Percentiles rank a stretch among this genome's conserved stretches.
These are phyloP conservation scores for Propithecus deckenii DNA, from an alignment of 2,797 vertebrate species.

Conservation along the genomic window DNA sequence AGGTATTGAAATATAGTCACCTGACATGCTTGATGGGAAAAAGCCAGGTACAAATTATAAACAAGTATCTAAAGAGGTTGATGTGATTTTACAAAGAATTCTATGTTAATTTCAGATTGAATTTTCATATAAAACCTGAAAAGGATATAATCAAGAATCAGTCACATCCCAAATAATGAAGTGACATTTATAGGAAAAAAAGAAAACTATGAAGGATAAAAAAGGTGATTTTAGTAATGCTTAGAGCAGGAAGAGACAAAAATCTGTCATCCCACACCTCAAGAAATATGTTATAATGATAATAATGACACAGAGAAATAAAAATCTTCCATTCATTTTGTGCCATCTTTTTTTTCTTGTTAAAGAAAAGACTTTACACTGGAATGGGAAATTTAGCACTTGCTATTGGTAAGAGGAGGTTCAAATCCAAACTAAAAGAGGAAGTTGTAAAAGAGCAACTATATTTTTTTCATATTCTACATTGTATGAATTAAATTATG, in stretches of 20 bases:
- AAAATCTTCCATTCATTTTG: background rate
- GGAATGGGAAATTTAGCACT: slow-evolving; percentile 5
- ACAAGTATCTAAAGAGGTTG: background rate
- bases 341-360: background rate
- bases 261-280: background rate
- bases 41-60: slow-evolving; percentile 10
- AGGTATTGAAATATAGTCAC: background rate
- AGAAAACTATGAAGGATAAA: background rate
- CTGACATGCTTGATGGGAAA: background rate
- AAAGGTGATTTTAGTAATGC: slow-evolving; percentile 25
- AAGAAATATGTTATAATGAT: slow-evolving; percentile 16
- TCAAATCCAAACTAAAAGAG: background rate
- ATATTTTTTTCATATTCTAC: background rate
- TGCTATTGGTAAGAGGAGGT: slow-evolving; percentile 15
- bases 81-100: background rate
- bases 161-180: slow-evolving; percentile 15
- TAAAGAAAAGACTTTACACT: background rate
- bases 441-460: background rate
- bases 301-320: background rate
- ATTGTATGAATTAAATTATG: background rate
- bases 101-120: background rate
- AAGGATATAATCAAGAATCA: background rate
- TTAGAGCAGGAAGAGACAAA: background rate
- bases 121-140: slow-evolving; percentile 25
- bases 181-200: background rate